These are phyloP conservation scores for Girardia tigrina DNA, from an alignment of 2,888 invertebrate genomes.

Conservation along the genomic window DNA sequence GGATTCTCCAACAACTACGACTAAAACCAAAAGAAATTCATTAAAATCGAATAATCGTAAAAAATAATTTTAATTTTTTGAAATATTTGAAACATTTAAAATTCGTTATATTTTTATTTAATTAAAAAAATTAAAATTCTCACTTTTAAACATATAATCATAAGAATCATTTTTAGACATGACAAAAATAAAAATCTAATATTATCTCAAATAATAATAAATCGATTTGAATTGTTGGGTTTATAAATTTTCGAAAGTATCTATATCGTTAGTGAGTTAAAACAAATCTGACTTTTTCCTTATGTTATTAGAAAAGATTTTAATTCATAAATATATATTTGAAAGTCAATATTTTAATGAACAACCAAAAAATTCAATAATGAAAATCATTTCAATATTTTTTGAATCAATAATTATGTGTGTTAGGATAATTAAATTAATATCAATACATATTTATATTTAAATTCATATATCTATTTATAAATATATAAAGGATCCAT, in stretches of 20 bases:
- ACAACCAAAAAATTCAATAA: not conserved
- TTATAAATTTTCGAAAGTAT: slow-evolving; percentile 10
- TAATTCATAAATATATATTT: no score
- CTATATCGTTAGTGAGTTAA: not conserved
- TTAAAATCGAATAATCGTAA: no score
- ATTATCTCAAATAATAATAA: not conserved
- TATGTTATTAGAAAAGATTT: no score
- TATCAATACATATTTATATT: no score
- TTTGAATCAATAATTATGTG: not conserved
- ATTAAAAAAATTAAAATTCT: not conserved
- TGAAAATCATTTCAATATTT: not conserved
- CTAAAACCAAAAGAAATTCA: slow-evolving; percentile 39
- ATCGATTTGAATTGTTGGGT: not conserved
- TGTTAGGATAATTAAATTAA: not conserved
- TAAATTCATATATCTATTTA: no score
- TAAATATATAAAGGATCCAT: no score
- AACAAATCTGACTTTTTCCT: not conserved
- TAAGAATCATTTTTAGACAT: slow-evolving; percentile 8
- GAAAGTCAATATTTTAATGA: not conserved
- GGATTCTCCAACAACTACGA: slow-evolving; percentile 45
- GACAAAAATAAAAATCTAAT: not conserved
- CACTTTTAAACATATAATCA: slow-evolving; percentile 19
- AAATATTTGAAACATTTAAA: not conserved
- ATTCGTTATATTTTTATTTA: not conserved
- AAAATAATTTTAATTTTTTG: not conserved